Percentiles rank a stretch among this genome's conserved stretches.
These are phyloP conservation scores for Eretmochelys imbricata DNA, from an alignment of 2,113 vertebrate genomes.

Conservation along the genomic window DNA sequence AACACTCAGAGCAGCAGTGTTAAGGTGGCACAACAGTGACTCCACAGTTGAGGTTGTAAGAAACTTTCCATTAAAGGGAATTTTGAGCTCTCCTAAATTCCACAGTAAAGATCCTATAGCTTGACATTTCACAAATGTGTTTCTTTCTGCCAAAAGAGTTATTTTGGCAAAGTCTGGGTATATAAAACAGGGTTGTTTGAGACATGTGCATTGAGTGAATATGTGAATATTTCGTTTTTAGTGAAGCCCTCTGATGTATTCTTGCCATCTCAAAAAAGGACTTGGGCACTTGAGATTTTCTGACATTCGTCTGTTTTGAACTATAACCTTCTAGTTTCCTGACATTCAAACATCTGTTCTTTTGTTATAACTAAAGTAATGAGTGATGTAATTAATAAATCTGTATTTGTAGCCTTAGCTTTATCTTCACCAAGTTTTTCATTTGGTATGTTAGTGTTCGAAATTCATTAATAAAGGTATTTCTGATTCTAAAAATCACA, in stretches of 20 bases:
- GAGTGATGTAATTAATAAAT: neutral
- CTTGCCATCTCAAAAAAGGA: neutral
- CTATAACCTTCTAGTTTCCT: neutral
- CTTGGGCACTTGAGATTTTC: neutral
- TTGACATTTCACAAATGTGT: neutral
- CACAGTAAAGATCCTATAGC: neutral
- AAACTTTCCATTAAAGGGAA: neutral
- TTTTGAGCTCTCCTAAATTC: neutral
- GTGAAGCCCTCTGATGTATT: neutral
- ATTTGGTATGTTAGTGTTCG: neutral
- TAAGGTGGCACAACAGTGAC: neutral
- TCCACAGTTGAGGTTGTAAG: neutral
- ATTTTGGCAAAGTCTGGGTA: neutral
- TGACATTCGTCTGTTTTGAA: neutral
- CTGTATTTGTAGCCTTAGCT: neutral
- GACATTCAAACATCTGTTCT: neutral
- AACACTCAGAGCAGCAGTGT: neutral
- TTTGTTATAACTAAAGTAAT: neutral
- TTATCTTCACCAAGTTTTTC: neutral
- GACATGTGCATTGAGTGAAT: neutral
- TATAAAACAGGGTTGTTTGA: neutral
- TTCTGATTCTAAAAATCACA: neutral
- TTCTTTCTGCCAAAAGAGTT: neutral
- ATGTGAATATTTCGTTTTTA: neutral
- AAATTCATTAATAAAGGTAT: neutral